A percentile compares a stretch with the other conserved stretches of the same genome.
Evolutionary conservation across 2,113 vertebrate species (phyloP).

Genomic region (Electrona antarctica): DNA sequence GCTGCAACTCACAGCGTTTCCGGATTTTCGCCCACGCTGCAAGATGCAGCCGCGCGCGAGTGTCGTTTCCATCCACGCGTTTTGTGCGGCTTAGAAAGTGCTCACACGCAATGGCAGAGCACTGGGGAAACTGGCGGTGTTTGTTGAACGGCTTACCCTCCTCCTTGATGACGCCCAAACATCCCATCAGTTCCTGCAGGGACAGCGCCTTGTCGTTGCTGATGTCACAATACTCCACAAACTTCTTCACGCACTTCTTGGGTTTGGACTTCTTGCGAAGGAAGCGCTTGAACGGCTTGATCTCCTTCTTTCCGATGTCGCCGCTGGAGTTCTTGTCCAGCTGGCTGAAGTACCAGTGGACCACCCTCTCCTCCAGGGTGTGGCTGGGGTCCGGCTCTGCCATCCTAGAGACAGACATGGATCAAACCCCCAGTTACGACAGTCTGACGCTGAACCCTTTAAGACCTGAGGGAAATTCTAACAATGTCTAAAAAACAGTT

Average conservation of each 20-base stretch:
- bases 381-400: conserved; percentile 94
- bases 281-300: conserved; percentile 95
- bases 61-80: too few species aligned
- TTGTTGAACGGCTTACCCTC: conserved; percentile 74
- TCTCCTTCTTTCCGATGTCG: conserved; percentile 96
- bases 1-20: too few species aligned
- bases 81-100: too few species aligned
- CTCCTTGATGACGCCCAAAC: conserved; percentile 90
- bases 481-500: too few species aligned
- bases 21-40: too few species aligned
- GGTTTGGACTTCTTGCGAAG: conserved; percentile 96
- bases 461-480: too few species aligned
- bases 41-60: too few species aligned
- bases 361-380: conserved; percentile 94
- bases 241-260: conserved; percentile 96
- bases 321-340: conserved; percentile 94
- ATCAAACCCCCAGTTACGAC: neutral
- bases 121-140: too few species aligned
- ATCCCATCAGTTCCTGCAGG: conserved; percentile 92
- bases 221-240: conserved; percentile 95
- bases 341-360: conserved; percentile 96
- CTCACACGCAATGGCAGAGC: too few species aligned
- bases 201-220: conserved; percentile 92
- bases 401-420: conserved; percentile 80
- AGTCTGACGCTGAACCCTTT: neutral